phyloP scores from a whole-genome alignment of 2,113 vertebrate species.

The Psammodynastes pulverulentus region DNA sequence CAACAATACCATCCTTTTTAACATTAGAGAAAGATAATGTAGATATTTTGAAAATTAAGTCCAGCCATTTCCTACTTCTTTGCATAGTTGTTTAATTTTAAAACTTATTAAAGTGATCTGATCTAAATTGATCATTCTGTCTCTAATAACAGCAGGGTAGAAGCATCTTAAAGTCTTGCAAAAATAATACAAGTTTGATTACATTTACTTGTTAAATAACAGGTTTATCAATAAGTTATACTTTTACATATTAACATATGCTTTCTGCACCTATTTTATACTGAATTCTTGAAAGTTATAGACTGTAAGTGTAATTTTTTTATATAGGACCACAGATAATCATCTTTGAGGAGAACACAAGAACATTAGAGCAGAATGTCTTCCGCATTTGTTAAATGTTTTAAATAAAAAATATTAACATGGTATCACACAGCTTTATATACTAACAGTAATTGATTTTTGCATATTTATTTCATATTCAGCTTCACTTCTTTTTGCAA shows the following conservation, averaged over 20 bases:
- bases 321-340: not conserved
- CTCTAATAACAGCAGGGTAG: too few relatives aligned
- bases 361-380: not conserved
- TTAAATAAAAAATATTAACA: not conserved
- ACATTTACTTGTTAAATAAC: too few relatives aligned
- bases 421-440: not conserved
- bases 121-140: too few relatives aligned
- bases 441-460: not conserved
- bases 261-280: not conserved
- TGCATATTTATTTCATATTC: not conserved
- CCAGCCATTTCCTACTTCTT: too few relatives aligned
- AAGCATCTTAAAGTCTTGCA: too few relatives aligned
- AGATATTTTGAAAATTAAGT: too few relatives aligned
- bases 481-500: not conserved
- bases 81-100: too few relatives aligned
- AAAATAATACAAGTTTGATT: too few relatives aligned
- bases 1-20: too few relatives aligned
- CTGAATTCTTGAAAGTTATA: not conserved
- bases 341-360: not conserved
- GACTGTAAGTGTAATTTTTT: not conserved
- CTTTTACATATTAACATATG: not conserved
- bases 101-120: too few relatives aligned
- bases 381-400: not conserved
- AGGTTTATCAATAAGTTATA: too few relatives aligned
- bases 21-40: too few relatives aligned